Evolutionary conservation across 2,113 vertebrate species (phyloP).

Genomic region (Thalassoma bifasciatum): DNA sequence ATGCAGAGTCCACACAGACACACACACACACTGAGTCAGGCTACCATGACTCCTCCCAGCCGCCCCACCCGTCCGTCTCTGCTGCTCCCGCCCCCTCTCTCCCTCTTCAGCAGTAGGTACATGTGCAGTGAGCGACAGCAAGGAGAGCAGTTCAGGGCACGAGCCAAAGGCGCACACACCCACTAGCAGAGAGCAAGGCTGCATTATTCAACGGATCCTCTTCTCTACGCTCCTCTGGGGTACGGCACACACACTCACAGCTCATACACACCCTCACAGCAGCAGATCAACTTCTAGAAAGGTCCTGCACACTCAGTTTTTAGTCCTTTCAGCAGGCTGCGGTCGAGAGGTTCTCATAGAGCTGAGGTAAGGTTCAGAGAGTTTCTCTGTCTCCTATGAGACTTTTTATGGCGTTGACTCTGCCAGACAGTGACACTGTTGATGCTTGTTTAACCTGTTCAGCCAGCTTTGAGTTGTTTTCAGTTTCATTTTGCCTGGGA

Average conservation of each 20-base stretch:
- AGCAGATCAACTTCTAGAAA: conserved; percentile 55
- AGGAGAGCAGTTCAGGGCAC: conserved; percentile 72
- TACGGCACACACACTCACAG: conserved; percentile 36
- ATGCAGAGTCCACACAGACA: conserved; percentile 22
- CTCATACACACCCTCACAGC: conserved; percentile 29
- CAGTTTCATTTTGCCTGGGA: neutral
- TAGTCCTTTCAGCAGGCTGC: conserved; percentile 31
- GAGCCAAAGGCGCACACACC: conserved; percentile 74
- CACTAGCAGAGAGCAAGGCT: conserved; percentile 63
- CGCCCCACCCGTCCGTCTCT: conserved; percentile 50
- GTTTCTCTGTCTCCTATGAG: conserved; percentile 24
- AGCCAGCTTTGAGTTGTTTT: neutral
- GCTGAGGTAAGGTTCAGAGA: conserved; percentile 52
- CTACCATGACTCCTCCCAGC: conserved; percentile 67
- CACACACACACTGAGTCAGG: conserved; percentile 26
- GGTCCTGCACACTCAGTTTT: conserved; percentile 25
- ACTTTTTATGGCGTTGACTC: neutral
- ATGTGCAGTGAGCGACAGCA: conserved; percentile 71
- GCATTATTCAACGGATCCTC: conserved; percentile 54
- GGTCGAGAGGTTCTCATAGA: conserved; percentile 29
- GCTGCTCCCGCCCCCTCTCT: conserved; percentile 44
- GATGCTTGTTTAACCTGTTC: conserved; percentile 10
- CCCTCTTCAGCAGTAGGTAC: conserved; percentile 54
- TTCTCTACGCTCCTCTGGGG: conserved; percentile 41
- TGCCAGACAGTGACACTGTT: neutral